Evolutionary conservation across 1,140 invertebrate genomes (phyloP).

Genomic region (Drosophila miranda): DNA sequence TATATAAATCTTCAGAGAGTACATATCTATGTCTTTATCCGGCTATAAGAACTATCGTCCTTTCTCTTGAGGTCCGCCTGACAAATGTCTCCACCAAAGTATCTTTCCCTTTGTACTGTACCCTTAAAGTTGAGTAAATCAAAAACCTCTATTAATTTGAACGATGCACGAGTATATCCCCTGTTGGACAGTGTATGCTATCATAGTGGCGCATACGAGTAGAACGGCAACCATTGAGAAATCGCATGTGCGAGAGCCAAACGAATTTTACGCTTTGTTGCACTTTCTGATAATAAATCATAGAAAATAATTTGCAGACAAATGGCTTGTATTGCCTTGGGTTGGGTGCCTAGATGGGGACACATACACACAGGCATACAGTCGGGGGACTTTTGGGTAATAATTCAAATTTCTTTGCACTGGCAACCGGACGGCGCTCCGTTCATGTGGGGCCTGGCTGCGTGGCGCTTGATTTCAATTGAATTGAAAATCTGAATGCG

Average conservation of each 20-base stretch:
- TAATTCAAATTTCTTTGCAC: constrained; percentile 60
- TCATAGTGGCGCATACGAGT: constrained; percentile 15
- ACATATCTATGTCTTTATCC: too few species aligned
- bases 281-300: constrained; percentile 76
- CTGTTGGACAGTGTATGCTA: constrained; percentile 54
- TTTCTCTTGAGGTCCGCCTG: neutral
- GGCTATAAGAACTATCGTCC: neutral
- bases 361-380: constrained; percentile 20
- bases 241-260: constrained; percentile 51
- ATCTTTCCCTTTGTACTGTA: neutral
- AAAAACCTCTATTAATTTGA: neutral
- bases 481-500: constrained; percentile 32
- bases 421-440: neutral
- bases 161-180: neutral
- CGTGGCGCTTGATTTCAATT: constrained; percentile 31
- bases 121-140: too few species aligned
- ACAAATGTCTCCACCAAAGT: too few species aligned
- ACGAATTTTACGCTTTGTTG: constrained; percentile 79
- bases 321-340: constrained; percentile 36
- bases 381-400: constrained; percentile 53
- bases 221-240: constrained; percentile 36
- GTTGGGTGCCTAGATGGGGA: constrained; percentile 31
- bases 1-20: too few species aligned
- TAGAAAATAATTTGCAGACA: constrained; percentile 73
- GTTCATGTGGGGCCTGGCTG: constrained; percentile 42